Base-by-base conservation (phyloP, 2,113 vertebrate genomes). In the Platysteira castanea region DNA sequence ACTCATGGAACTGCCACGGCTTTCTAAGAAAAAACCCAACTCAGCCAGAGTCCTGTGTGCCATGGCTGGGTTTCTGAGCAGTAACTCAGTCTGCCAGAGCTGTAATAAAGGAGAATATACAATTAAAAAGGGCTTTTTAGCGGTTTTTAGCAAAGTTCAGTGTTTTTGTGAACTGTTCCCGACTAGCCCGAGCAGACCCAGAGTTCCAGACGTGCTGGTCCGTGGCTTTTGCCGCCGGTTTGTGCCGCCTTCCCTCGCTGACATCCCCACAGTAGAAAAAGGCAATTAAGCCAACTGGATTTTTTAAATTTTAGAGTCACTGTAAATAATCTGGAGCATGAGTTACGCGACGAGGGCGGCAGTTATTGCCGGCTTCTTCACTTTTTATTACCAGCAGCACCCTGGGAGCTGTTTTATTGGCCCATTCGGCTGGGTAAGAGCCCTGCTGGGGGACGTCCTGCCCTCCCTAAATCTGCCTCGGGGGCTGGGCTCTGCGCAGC, bases 301-400 rank as follows among this genome's bases (percentile, higher is more conserved):
- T 85, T 92, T 85, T 82, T 11, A 69, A 71, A 78, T 89, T 95
- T 95, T 79, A 79, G 91, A 96, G 69, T 84, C 83, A n/a, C 93
- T 95, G 93, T 94, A 96, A 96, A 97, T 96, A 95, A 96, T 90
- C 49, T 18, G 80, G 76, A 92, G 92, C 76, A 21, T 84, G 96
- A 96, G 64, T 96, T 94, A 92, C 14, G 64, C 42, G 6, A 60
- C 0, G 13, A 87, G 92, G 92, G 68, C 80, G 52, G 82, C 73
- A 9, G 75, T 84, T 96, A 96, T 90, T 93, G 94, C 87, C 11
- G 70, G 67, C 87, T 93, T 91, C 95, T 97, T 96, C 93, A 42
- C 93, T 94, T 96, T 94, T 96, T 96, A 96, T 95, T 83, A 7
- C n/a, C n/a, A 5, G 24, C 87, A 59, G 87, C 94, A 17, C 82